Conservation (phyloP, 2,888 invertebrate species). For the Ophion costatus region DNA sequence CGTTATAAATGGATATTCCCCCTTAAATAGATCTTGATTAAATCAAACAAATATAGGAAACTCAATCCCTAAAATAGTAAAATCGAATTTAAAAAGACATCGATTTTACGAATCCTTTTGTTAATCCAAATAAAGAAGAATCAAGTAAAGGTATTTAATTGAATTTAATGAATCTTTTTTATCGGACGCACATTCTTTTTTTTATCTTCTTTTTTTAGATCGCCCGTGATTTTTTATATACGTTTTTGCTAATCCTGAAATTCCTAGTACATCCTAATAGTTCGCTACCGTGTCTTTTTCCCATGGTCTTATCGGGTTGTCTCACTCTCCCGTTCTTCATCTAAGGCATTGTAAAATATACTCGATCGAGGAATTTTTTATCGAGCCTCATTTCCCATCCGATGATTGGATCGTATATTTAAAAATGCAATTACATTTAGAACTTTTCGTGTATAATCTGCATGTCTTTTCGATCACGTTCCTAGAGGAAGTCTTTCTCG, state of each 20-base stretch:
- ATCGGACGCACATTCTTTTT: no score
- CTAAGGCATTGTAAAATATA: slow-evolving; percentile 15
- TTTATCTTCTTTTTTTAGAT: slow-evolving; percentile 19
- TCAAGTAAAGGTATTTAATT: no score
- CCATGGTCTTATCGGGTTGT: background rate
- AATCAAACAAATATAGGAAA: no score
- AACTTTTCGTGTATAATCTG: slow-evolving; percentile 2
- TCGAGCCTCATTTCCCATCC: background rate
- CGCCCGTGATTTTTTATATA: background rate
- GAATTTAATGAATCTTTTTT: no score
- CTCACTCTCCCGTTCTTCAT: slow-evolving; percentile 8
- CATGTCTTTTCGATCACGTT: background rate
- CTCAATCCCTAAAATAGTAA: no score
- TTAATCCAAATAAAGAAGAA: no score
- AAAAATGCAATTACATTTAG: background rate
- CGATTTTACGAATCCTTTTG: no score
- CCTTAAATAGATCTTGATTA: no score
- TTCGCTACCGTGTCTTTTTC: slow-evolving; percentile 39
- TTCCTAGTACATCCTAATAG: slow-evolving; percentile 49
- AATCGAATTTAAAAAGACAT: no score
- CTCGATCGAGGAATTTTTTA: slow-evolving; percentile 53
- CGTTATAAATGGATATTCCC: no score
- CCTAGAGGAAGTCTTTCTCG: background rate
- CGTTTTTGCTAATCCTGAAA: slow-evolving; percentile 3
- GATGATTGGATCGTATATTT: background rate